These are phyloP conservation scores for Camptogramma bilineatum DNA, from an alignment of 2,888 invertebrate genomes.

Conservation along the genomic window DNA sequence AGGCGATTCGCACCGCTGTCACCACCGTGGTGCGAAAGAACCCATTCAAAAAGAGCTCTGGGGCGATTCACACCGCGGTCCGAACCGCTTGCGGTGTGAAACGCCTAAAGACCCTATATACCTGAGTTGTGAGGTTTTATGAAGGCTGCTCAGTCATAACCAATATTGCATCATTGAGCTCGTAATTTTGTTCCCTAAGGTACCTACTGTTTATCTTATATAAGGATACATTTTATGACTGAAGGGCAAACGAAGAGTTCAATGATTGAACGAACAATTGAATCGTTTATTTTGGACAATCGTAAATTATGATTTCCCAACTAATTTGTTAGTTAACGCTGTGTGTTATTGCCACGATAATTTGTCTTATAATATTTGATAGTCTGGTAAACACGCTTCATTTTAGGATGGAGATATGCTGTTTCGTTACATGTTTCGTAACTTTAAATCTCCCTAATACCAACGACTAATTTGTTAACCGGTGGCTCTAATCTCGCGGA, in stretches of 20 bases:
- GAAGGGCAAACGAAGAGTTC: not conserved
- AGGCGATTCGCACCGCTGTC: no score
- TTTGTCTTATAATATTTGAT: not conserved
- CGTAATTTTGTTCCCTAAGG: not conserved
- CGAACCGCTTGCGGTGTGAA: no score
- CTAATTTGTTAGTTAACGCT: not conserved
- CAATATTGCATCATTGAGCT: not conserved
- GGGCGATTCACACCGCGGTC: no score
- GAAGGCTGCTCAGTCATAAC: not conserved
- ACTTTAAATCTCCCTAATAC: conserved; percentile 22
- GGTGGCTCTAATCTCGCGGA: conserved; percentile 18
- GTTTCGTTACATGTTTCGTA: conserved; percentile 1
- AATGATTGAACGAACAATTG: not conserved
- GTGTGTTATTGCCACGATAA: not conserved
- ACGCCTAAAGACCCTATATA: no score
- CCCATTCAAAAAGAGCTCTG: no score
- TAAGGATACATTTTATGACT: not conserved
- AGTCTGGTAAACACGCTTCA: not conserved
- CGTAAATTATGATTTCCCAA: not conserved
- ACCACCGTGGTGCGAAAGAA: no score
- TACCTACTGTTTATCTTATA: not conserved
- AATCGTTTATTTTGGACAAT: not conserved
- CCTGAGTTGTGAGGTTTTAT: conserved; percentile 13
- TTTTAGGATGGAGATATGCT: not conserved
- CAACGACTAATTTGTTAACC: conserved; percentile 20